phyloP scores from a whole-genome alignment of 2,888 invertebrate species.

The Autographa gamma region DNA sequence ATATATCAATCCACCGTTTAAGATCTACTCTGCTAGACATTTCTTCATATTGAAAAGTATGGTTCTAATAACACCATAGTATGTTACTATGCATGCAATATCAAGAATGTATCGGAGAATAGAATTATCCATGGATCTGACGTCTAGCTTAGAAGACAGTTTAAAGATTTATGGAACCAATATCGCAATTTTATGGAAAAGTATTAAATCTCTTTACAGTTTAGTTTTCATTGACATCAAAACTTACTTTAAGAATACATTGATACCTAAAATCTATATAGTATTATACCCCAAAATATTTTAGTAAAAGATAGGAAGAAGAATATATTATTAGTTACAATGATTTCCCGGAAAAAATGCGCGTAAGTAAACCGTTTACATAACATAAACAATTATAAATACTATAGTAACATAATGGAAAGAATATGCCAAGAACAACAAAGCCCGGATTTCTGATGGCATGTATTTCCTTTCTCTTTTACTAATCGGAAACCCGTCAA shows the following conservation, averaged over 20 bases:
- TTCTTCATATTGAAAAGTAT: background rate
- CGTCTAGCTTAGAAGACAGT: background rate
- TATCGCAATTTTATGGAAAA: background rate
- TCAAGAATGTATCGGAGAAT: background rate
- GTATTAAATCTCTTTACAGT: background rate
- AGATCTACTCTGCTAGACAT: no score
- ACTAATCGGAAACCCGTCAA: background rate
- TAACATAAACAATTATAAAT: background rate
- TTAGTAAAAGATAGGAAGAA: no score
- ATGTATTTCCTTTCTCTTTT: conserved; percentile 1
- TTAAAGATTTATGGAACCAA: background rate
- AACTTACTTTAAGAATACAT: background rate
- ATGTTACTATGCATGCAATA: background rate
- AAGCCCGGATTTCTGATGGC: background rate
- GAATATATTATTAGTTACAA: background rate
- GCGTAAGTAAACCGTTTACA: background rate
- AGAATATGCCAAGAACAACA: background rate
- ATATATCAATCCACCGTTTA: no score
- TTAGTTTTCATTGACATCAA: no score
- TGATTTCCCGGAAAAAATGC: background rate
- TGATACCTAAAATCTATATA: background rate
- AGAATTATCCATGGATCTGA: background rate
- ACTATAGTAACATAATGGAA: background rate
- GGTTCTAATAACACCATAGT: background rate
- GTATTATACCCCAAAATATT: no score